Evolutionary conservation across 2,888 invertebrate species (phyloP), one percentile per base, ranked within the genome.

Genomic region (Desoria tigrina): DNA sequence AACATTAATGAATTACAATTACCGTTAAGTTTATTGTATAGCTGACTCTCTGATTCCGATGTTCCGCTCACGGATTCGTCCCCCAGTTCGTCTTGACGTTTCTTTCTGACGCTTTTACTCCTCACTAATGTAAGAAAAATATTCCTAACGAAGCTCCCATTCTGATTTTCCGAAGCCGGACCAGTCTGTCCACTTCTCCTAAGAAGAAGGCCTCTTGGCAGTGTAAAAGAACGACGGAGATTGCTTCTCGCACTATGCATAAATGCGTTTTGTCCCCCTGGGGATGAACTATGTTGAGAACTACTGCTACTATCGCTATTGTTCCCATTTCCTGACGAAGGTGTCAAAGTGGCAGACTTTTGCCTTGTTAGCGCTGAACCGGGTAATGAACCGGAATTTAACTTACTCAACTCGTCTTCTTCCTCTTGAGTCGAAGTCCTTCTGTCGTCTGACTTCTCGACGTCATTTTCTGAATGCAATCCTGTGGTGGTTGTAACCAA

Each of bases 161-260:
- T 73, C 42, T 71, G 69, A 65, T 69, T 71, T 58, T 74, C 74
- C 16, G 73, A 72, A 42, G 72, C 69, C 21, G 74, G 74, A 7
- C 75, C 74, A 3, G 72, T 74, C 63, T 73, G 75, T n/a, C 74
- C 74, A 67, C 70, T 71, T 67, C 69, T 74, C 23, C 67, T 49
- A 11, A 59, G 62, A 45, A 76, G 65, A 62, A 75, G 66, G 68
- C 71, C 65, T 66, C 76, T 69, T 59, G 76, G 76, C 62, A 76
- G 68, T 61, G 76, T 76, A 66, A 76, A 74, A 53, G 74, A 73
- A 32, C 76, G 74, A 26, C 76, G 73, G 37, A 76, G 67, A 65
- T 73, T 74, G 58, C 71, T 76, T 61, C 74, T 76, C 16, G 69
- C 59, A 55, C 65, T 63, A 58, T 67, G 62, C 42, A 66, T 64